Conservation (phyloP, 2,888 invertebrate species). For the Patella depressa region DNA sequence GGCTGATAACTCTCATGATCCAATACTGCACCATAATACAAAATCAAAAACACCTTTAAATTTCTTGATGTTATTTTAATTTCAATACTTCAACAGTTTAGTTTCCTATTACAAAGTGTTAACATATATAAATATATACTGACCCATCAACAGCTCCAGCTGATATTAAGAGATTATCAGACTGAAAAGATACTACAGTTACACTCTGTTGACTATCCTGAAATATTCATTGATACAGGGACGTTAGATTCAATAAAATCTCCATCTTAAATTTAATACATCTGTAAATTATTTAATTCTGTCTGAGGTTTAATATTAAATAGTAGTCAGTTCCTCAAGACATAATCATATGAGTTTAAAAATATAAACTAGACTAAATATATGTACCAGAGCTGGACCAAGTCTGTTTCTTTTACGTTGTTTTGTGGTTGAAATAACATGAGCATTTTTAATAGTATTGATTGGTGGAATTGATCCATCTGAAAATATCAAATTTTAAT, state of each 20-base stretch:
- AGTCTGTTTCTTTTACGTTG: slow-evolving; percentile 26
- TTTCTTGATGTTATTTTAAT: no score
- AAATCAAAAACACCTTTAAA: no score
- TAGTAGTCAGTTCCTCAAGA: no score
- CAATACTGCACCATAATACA: no score
- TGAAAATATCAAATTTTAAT: slow-evolving; percentile 30
- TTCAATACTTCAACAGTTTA: no score
- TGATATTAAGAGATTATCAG: slow-evolving; percentile 83
- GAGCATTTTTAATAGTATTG: slow-evolving; percentile 80
- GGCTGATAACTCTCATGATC: no score
- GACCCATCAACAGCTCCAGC: slow-evolving; percentile 90
- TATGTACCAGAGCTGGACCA: slow-evolving; percentile 24
- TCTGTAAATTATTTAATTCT: no score
- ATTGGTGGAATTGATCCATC: slow-evolving; percentile 75
- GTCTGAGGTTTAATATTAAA: no score
- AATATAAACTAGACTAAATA: no score
- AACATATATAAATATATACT: slow-evolving; percentile 34
- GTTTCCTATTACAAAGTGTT: no score
- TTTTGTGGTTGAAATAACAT: slow-evolving; percentile 69
- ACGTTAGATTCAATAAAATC: neutral
- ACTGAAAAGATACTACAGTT: slow-evolving; percentile 87
- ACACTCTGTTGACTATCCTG: slow-evolving; percentile 74
- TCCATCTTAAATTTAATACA: no score
- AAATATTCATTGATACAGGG: slow-evolving; percentile 7
- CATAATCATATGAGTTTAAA: no score